Base-by-base conservation (phyloP, 2,888 invertebrate genomes). In the Phania funesta region DNA sequence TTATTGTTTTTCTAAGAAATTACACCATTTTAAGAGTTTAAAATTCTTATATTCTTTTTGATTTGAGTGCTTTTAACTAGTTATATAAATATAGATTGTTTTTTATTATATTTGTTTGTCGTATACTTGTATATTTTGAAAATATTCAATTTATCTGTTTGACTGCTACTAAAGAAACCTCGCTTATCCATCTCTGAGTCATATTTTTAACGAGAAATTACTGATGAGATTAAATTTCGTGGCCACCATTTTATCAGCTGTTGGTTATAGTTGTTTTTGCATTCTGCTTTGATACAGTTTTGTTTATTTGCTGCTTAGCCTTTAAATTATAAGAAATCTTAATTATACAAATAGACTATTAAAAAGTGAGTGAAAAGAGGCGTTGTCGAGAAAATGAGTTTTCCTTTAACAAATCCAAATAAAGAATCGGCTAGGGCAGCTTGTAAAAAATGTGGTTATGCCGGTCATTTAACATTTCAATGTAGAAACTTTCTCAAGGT, bases 371-470 rank as follows among this genome's bases (percentile, higher is more conserved):
- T 3, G 16, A 11, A 8, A 41, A 9, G 8, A 32, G 0, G n/a
- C 38, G 7, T 41, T 62, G 29, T 0, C 7, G 8, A 2, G 6
- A 16, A 9, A 20, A 90, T 90, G 91, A 90, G 89, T 79, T 90
- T 90, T 85, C 88, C 89, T 62, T 80, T 90, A 46, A 86, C 87
- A 60, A 90, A 90, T 82, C 86, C 90, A 88, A 95, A 95, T 84
- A 96, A 96, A 89, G 95, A 95, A 86, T 93, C 93, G 29, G 92
- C 94, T 46, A 92, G 97, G 54, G 95, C 97, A 20, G 96, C 98
- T 0, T 98, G 98, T 90, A 97, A 96, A 90, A 98, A 97, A 91
- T 98, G 98, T 92, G 98, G 98, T 85, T 98, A 98, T 91, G 96
- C 97, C 81, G 98, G 98, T 1, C 98, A 99, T 91, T 93, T 99